Conservation (phyloP, 2,888 invertebrate species). For the Dermolepida albohirtum region DNA sequence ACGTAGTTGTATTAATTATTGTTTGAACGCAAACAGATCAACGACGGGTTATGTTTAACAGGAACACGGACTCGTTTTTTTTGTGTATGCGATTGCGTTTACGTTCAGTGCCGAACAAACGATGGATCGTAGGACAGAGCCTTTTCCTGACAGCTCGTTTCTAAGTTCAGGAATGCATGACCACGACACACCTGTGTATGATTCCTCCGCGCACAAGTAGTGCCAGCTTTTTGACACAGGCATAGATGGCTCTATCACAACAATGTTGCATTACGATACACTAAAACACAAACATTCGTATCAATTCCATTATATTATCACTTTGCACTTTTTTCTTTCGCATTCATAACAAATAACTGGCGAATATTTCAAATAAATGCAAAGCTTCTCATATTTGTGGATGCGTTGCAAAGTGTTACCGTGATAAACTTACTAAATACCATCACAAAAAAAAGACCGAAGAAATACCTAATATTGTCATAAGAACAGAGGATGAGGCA, state of each 20-base stretch:
- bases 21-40: conserved; percentile 49
- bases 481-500: too few relatives aligned
- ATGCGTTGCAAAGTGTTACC: too few relatives aligned
- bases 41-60: conserved; percentile 31
- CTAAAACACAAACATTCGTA: neutral
- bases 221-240: conserved; percentile 42
- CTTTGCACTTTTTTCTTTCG: too few relatives aligned
- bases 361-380: too few relatives aligned
- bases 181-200: conserved; percentile 48
- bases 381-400: too few relatives aligned
- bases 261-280: conserved; percentile 12
- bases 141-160: conserved; percentile 50
- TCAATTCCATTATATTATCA: neutral
- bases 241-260: conserved; percentile 40
- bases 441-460: too few relatives aligned
- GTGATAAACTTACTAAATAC: too few relatives aligned
- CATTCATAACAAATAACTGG: too few relatives aligned
- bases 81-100: conserved; percentile 27
- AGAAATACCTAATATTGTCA: too few relatives aligned
- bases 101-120: conserved; percentile 31
- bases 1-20: conserved; percentile 46
- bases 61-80: conserved; percentile 45
- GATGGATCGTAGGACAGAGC: conserved; percentile 43
- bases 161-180: conserved; percentile 49
- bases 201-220: conserved; percentile 49